These are phyloP conservation scores for Cichladusa arquata DNA, from an alignment of 2,113 vertebrate species.

Conservation along the genomic window DNA sequence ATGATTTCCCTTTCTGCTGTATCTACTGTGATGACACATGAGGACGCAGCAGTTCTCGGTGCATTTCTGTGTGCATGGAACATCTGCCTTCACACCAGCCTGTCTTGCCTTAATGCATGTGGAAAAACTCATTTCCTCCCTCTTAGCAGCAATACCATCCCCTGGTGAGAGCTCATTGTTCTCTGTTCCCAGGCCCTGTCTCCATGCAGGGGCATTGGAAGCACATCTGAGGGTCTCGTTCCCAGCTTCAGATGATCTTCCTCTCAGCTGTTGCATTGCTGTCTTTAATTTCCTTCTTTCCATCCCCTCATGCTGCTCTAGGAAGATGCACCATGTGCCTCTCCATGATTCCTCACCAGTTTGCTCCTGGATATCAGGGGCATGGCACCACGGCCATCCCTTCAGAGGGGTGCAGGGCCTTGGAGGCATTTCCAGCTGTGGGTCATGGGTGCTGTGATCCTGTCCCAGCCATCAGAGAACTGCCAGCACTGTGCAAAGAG, in stretches of 20 bases:
- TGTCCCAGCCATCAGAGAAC: not conserved
- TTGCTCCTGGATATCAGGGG: not conserved
- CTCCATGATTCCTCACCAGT: not conserved
- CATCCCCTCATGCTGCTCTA: not conserved
- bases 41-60: not conserved
- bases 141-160: not conserved
- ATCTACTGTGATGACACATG: not conserved
- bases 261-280: not conserved
- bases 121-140: conserved; percentile 54
- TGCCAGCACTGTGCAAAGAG: not conserved
- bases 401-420: not conserved
- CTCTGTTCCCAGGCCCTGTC: not conserved
- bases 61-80: not conserved
- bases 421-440: not conserved
- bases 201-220: not conserved
- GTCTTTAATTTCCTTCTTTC: not conserved
- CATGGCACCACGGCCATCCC: not conserved
- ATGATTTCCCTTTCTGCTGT: conserved; percentile 22
- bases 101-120: conserved; percentile 57
- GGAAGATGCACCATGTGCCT: accelerated
- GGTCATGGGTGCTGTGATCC: not conserved
- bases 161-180: not conserved
- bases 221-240: not conserved
- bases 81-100: not conserved
- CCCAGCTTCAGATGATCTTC: not conserved